Base-by-base conservation (phyloP, 2,888 invertebrate genomes). In the Pammene fasciana region DNA sequence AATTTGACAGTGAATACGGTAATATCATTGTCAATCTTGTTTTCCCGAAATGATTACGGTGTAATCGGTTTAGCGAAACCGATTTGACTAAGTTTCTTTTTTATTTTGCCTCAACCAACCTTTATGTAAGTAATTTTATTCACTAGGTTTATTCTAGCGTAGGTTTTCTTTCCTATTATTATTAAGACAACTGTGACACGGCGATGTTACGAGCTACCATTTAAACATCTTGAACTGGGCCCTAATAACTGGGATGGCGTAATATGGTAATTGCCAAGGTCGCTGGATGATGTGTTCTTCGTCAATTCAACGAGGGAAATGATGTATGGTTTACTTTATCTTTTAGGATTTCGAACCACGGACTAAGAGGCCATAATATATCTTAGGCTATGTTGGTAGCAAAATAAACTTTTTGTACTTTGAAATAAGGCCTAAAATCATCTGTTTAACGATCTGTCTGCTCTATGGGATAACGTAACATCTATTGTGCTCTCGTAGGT, bases 231-330 rank as follows among this genome's bases (percentile, higher is more conserved):
- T 16, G 50, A 50, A 50, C n/a, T n/a, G 48, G 10, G 11, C 18
- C 18, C 34, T 68, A 18, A 62, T 62, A 57, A 38, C 64, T 50
- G 18, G 50, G 57, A 55, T 55, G 65, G 60, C 70, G 65, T 54
- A 70, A 65, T 60, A 65, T 60, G 60, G 38, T 70, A 64, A 68
- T 68, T 54, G 46, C 1, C 70, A 70, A 70, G 70, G 65, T 55
- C 65, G 60, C 64, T 61, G 62, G 41, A 67, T 55, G 57, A 65
- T 59, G 43, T 10, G 64, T 68, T 59, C 65, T 46, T 52, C 26
- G 65, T 65, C 59, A 60, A 59, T 65, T 65, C 65, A 68, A 65
- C 45, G 16, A 16, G 38, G 41, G 57, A 64, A 57, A 36, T 54
- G 60, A 46, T 26, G 26, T 38, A 18, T 34, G 34, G 26, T 61